phyloP scores from a whole-genome alignment of 2,888 invertebrate genomes.

The Bursaphelenchus okinawaensis region DNA sequence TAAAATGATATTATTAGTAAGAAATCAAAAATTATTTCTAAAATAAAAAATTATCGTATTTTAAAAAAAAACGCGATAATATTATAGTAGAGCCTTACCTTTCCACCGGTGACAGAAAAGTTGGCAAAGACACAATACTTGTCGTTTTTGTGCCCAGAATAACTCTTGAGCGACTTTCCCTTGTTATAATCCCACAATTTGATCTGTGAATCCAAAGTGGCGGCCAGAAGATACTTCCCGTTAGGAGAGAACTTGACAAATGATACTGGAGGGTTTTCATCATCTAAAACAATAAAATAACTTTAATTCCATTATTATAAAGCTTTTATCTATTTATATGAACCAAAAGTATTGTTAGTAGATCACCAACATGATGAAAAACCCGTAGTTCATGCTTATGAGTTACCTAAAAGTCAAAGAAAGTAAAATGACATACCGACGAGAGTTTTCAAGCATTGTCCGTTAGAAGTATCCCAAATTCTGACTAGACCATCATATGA shows the following conservation, averaged over 20 bases:
- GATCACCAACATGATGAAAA: too few species aligned
- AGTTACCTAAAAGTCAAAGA: slow-evolving; percentile 5
- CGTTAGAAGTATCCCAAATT: slow-evolving; percentile 98
- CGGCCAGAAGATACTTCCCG: slow-evolving; percentile 96
- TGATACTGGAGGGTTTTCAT: slow-evolving; percentile 98
- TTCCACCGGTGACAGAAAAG: slow-evolving; percentile 98
- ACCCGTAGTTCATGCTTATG: too few species aligned
- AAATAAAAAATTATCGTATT: too few species aligned
- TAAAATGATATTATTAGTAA: slow-evolving; percentile 60
- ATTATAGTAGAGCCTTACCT: slow-evolving; percentile 59
- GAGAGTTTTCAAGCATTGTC: slow-evolving; percentile 95
- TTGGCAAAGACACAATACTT: slow-evolving; percentile 99
- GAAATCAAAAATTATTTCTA: too few species aligned
- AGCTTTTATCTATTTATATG: too few species aligned
- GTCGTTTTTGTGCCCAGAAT: slow-evolving; percentile 95
- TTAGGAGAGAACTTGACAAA: slow-evolving; percentile 99
- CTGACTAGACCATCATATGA: slow-evolving; percentile 97
- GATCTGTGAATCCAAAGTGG: slow-evolving; percentile 86
- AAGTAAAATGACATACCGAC: slow-evolving; percentile 64
- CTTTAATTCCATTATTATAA: neutral
- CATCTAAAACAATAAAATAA: slow-evolving; percentile 65
- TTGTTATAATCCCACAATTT: slow-evolving; percentile 99
- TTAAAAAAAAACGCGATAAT: neutral
- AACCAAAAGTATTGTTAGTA: too few species aligned
- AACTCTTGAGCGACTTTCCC: slow-evolving; percentile 95